Conservation (phyloP, 2,888 invertebrate species). For the Folsomia manolachei region DNA sequence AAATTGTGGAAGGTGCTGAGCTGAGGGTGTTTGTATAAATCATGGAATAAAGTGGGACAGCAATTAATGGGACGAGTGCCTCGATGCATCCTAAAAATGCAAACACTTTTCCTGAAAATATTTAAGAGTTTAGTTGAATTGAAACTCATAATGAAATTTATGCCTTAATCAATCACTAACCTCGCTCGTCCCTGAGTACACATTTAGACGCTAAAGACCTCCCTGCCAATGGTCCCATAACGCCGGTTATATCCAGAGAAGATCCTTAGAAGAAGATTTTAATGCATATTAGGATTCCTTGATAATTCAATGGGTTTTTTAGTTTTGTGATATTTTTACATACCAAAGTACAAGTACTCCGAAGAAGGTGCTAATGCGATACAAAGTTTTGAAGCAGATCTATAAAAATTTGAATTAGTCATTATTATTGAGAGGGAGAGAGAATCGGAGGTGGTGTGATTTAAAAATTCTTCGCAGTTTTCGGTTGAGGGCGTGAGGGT, state of each 20-base stretch:
- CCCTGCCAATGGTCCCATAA: conserved; percentile 47
- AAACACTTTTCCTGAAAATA: conserved; percentile 44
- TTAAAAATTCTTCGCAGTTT: too few species aligned
- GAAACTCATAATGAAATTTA: neutral
- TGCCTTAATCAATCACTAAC: too few species aligned
- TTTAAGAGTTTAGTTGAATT: neutral
- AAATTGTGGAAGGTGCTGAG: conserved; percentile 44
- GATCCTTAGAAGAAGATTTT: too few species aligned
- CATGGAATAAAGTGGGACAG: conserved; percentile 48
- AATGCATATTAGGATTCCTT: neutral
- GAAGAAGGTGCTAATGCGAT: conserved; percentile 44
- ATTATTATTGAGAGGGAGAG: too few species aligned
- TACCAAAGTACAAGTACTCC: conserved; percentile 41
- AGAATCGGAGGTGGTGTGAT: too few species aligned
- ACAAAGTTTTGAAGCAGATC: conserved; percentile 36
- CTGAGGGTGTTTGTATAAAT: conserved; percentile 44
- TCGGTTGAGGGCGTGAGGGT: too few species aligned
- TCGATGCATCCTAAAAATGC: conserved; percentile 50
- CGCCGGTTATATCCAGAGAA: conserved; percentile 46
- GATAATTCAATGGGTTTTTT: too few species aligned
- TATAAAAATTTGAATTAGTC: too few species aligned
- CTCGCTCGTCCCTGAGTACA: conserved; percentile 49
- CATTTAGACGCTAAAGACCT: conserved; percentile 50
- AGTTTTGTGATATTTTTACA: too few species aligned
- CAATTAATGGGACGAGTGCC: conserved; percentile 48